Percentiles rank a stretch among this genome's conserved stretches.
Evolutionary conservation across 2,888 invertebrate species (phyloP).

Genomic region (Brachylomia viminalis): DNA sequence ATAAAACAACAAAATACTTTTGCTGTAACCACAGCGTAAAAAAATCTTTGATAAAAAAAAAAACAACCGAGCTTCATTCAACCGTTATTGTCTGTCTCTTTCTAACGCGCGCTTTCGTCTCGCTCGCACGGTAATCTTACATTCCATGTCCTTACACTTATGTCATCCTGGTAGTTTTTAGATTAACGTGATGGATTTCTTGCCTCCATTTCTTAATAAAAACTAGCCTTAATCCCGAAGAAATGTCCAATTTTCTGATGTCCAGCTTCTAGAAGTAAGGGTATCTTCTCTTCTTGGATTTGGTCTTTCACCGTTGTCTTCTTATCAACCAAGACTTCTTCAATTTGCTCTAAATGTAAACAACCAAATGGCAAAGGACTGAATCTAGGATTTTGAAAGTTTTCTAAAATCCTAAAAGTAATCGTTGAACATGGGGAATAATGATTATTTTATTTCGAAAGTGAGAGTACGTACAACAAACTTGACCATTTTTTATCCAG

Average conservation of each 20-base stretch:
- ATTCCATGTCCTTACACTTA: conserved; percentile 59
- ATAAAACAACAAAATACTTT: conserved; percentile 28
- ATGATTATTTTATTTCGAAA: no score
- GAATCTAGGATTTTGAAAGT: background rate
- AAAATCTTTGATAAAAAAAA: conserved; percentile 55
- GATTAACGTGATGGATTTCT: conserved; percentile 27
- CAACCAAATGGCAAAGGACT: no score
- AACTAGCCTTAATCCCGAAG: background rate
- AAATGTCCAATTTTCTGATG: background rate
- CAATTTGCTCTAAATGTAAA: no score
- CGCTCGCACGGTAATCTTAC: conserved; percentile 61
- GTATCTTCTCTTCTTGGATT: background rate
- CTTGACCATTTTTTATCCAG: no score
- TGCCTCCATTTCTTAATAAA: conserved; percentile 5
- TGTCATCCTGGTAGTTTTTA: conserved; percentile 55
- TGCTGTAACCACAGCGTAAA: conserved; percentile 36
- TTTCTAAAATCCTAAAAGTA: background rate
- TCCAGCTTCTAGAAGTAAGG: no score
- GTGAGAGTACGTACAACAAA: no score
- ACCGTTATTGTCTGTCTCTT: conserved; percentile 62
- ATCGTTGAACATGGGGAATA: no score
- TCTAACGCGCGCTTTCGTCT: conserved; percentile 49
- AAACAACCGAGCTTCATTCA: conserved; percentile 66
- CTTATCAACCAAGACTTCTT: no score
- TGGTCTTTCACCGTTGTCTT: no score